Conservation (phyloP, 2,888 invertebrate species). For the Tubulanus polymorphus region DNA sequence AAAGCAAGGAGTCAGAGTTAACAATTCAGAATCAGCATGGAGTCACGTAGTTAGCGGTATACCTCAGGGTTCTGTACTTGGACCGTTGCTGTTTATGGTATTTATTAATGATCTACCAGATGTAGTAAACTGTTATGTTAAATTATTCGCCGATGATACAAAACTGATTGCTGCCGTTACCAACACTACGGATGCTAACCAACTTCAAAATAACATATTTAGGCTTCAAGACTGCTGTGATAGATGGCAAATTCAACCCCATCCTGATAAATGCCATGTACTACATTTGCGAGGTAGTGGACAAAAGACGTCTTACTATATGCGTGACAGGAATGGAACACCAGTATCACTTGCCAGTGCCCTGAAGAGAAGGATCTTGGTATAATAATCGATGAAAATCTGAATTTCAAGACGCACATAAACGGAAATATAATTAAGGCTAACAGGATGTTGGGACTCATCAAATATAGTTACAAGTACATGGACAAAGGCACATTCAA, state of each 20-base stretch:
- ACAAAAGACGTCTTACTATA: conserved; percentile 2
- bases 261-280: conserved; percentile 11
- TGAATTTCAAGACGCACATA: conserved; percentile 7
- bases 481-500: conserved; percentile 1
- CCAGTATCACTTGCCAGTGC: not conserved
- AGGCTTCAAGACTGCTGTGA: conserved; percentile 9
- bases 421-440: conserved; percentile 4
- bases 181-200: not conserved
- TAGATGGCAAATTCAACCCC: conserved; percentile 10
- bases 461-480: conserved; percentile 1
- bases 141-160: conserved; percentile 16
- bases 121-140: not conserved
- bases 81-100: conserved; percentile 14
- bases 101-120: conserved; percentile 17
- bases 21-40: too few species aligned
- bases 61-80: conserved; percentile 14
- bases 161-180: conserved; percentile 6
- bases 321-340: not conserved
- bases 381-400: conserved; percentile 2
- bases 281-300: conserved; percentile 5
- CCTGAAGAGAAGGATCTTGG: not conserved
- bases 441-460: conserved; percentile 5
- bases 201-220: conserved; percentile 4
- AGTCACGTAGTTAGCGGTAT: too few species aligned
- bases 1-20: not conserved